Evolutionary conservation across 2,888 invertebrate genomes (phyloP).

Genomic region (Drosophila rellima): DNA sequence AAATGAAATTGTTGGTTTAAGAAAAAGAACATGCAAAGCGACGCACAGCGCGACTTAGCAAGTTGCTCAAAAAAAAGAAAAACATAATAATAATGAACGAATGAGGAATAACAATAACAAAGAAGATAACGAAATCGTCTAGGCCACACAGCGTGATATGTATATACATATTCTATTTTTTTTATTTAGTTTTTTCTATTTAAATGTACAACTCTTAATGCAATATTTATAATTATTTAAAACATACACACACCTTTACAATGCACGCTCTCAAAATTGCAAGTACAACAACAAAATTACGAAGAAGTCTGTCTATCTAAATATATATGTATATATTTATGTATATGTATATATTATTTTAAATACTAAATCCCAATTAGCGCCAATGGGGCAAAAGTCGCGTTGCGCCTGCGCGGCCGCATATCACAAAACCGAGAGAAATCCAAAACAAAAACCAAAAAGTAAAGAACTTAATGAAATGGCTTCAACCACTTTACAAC

Average conservation of each 20-base stretch:
- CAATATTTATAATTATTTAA: constrained; percentile 42
- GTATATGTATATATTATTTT: constrained; percentile 54
- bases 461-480: constrained; percentile 18
- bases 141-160: constrained; percentile 72
- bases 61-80: constrained; percentile 63
- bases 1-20: constrained; percentile 58
- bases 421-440: constrained; percentile 57
- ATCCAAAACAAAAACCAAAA: constrained; percentile 33
- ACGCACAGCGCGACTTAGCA: constrained; percentile 74
- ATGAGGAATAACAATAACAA: constrained; percentile 34
- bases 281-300: constrained; percentile 69
- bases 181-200: constrained; percentile 18
- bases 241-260: constrained; percentile 23
- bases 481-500: constrained; percentile 57
- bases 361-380: constrained; percentile 42
- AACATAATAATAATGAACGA: constrained; percentile 12
- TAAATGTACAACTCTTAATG: constrained; percentile 46
- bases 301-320: constrained; percentile 68
- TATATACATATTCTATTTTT: constrained; percentile 61
- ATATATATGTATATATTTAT: constrained; percentile 45
- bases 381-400: constrained; percentile 53
- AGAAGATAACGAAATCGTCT: constrained; percentile 57
- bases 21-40: constrained; percentile 62
- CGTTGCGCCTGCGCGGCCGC: constrained; percentile 65
- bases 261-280: constrained; percentile 71